phyloP scores from a whole-genome alignment of 2,113 vertebrate species.

The Cygnus buccinator region DNA sequence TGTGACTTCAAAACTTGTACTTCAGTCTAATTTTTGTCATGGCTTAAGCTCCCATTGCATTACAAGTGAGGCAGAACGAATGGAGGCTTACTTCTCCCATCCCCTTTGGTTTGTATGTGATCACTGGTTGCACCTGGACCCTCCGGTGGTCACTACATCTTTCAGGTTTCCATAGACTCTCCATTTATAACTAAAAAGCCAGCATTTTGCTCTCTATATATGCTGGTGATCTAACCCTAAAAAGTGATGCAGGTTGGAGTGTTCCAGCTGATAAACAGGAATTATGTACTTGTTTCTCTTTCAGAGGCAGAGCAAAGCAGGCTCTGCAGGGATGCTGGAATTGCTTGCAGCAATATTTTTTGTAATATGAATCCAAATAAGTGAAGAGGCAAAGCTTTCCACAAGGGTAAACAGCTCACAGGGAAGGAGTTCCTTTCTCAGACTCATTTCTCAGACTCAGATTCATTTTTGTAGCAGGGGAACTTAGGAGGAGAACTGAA shows the following conservation, averaged over 20 bases:
- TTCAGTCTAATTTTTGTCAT: not conserved
- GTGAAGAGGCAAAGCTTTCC: not conserved
- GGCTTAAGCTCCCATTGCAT: not conserved
- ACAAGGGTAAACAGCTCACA: not conserved
- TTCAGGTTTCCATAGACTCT: not conserved
- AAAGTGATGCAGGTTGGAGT: not conserved
- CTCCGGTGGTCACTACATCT: not conserved
- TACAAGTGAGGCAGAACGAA: not conserved
- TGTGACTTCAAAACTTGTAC: not conserved
- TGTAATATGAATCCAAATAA: slow-evolving; percentile 39
- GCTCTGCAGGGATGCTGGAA: not conserved
- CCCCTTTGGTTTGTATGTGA: not conserved
- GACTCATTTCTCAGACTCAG: not conserved
- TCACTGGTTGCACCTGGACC: not conserved
- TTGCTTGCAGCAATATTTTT: slow-evolving; percentile 19
- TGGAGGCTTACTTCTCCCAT: not conserved
- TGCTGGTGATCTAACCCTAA: not conserved
- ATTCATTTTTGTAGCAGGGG: not conserved
- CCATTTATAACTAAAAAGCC: not conserved
- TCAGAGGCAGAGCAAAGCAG: slow-evolving; percentile 7
- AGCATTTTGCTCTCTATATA: not conserved
- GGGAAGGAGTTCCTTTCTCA: not conserved
- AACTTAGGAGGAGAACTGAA: not conserved
- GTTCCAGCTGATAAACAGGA: not conserved
- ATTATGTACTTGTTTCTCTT: not conserved